Evolutionary conservation across 2,113 vertebrate genomes (phyloP), one percentile per base, ranked within the genome.

Genomic region (Pelecanus crispus): DNA sequence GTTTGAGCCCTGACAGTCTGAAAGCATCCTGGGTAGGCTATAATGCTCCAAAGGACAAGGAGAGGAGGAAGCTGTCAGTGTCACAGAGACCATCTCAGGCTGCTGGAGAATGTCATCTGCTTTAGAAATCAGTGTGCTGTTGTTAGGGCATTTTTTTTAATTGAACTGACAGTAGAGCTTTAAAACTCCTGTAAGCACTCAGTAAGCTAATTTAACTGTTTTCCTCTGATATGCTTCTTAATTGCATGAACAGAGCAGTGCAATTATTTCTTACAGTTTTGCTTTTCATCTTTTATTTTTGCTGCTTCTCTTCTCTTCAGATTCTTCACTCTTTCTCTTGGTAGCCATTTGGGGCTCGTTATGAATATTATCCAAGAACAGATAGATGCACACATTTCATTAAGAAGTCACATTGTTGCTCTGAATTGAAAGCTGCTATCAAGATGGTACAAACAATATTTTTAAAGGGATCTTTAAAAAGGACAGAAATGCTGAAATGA

Each of bases 61-160:
- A 72, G 45, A 56, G 29, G 11, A 75, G 94, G 90, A 94, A 91
- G 81, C 63, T 96, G 67, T 63, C 89, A 94, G 96, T 97, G 96
- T 96, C 98, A 94, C 92, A 98, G 97, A 98, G 97, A 98, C 97
- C 97, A 94, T 93, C 38, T 97, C 87, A 90, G 88, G 68, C 87
- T 97, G 87, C 58, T 86, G 58, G 96, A 95, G 97, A 98, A 98
- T 98, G 97, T 96, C 25, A 93, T 92, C 93, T 97, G 93, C 86
- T 97, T 97, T 94, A 96, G 93, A 97, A 97, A 97, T 94, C 93
- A 81, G 31, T 66, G 40, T 75, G 68, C 56, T 90, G 81, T 94
- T 96, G 82, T 96, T 96, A 91, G 84, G 77, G 40, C 92, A 32
- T 94, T 92, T 81, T 91, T 91, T 97, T 96, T 58, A 95, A 97